A percentile compares a stretch with the other conserved stretches of the same genome.
Evolutionary conservation across 2,888 invertebrate species (phyloP).

Genomic region (Cephus pygmeus): DNA sequence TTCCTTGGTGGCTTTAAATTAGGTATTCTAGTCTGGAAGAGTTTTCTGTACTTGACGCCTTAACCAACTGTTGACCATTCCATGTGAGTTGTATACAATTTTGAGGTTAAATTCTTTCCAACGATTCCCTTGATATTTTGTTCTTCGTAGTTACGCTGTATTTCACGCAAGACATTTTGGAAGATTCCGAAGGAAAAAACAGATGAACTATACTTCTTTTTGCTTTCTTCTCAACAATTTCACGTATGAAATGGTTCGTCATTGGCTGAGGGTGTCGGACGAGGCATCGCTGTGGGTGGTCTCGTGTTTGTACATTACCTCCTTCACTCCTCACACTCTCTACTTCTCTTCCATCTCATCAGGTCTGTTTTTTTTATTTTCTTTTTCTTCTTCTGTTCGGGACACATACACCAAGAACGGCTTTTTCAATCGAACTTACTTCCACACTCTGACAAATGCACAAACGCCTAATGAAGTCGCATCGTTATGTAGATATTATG

Average conservation of each 20-base stretch:
- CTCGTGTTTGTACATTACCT: constrained; percentile 50
- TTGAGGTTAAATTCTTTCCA: background rate
- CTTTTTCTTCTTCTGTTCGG: constrained; percentile 20
- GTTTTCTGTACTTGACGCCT: background rate
- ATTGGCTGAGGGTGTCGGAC: constrained; percentile 33
- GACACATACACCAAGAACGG: background rate
- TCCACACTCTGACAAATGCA: constrained; percentile 13
- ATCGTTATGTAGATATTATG: constrained; percentile 48
- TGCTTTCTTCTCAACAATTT: constrained; percentile 33
- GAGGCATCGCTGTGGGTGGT: constrained; percentile 50
- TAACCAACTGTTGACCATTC: background rate
- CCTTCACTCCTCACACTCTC: constrained; percentile 27
- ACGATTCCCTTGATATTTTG: background rate
- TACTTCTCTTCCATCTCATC: constrained; percentile 15
- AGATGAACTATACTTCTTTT: background rate
- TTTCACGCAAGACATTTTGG: background rate
- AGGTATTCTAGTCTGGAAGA: background rate
- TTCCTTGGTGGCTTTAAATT: background rate
- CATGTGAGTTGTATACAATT: background rate
- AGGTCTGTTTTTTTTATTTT: constrained; percentile 28
- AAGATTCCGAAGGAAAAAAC: background rate
- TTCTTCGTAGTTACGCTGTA: background rate
- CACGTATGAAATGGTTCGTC: constrained; percentile 44
- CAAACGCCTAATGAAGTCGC: constrained; percentile 42
- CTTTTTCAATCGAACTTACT: constrained; percentile 22